Evolutionary conservation across 1,140 invertebrate genomes (phyloP).

Genomic region (Drosophila mojavensis): DNA sequence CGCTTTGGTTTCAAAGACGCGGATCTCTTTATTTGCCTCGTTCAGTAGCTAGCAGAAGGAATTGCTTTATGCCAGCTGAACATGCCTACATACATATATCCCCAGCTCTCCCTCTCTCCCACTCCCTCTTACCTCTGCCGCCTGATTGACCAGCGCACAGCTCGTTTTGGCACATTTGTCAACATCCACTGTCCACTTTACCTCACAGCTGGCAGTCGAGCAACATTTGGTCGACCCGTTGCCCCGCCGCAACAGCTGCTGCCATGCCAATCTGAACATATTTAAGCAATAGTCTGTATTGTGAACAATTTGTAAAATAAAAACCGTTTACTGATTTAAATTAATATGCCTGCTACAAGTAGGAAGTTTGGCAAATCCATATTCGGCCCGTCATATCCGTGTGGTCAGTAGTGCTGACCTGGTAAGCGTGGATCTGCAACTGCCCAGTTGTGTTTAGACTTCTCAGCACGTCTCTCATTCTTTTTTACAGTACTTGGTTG

Average conservation of each 20-base stretch:
- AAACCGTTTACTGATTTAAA: not conserved
- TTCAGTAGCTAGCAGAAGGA: not conserved
- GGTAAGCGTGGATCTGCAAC: not conserved
- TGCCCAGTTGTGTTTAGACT: too few relatives aligned
- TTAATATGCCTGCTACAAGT: conserved; percentile 4
- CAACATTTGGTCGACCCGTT: too few relatives aligned
- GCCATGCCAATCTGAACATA: conserved; percentile 16
- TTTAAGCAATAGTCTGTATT: not conserved
- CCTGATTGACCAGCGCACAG: conserved; percentile 9
- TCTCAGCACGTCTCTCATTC: not conserved
- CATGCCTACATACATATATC: too few relatives aligned
- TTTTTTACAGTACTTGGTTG: not conserved
- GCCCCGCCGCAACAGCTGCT: not conserved
- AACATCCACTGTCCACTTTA: not conserved
- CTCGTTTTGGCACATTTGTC: conserved; percentile 8
- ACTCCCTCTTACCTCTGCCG: not conserved
- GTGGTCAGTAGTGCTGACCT: not conserved
- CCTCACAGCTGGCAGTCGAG: not conserved
- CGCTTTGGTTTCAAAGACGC: conserved; percentile 1
- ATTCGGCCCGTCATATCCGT: too few relatives aligned
- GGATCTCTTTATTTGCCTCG: not conserved
- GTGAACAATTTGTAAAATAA: conserved; percentile 3
- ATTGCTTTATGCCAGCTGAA: too few relatives aligned
- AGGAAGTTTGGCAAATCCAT: too few relatives aligned
- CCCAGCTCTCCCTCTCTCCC: too few relatives aligned